Conservation (phyloP, 1,140 invertebrate species). For the Ruditapes philippinarum region DNA sequence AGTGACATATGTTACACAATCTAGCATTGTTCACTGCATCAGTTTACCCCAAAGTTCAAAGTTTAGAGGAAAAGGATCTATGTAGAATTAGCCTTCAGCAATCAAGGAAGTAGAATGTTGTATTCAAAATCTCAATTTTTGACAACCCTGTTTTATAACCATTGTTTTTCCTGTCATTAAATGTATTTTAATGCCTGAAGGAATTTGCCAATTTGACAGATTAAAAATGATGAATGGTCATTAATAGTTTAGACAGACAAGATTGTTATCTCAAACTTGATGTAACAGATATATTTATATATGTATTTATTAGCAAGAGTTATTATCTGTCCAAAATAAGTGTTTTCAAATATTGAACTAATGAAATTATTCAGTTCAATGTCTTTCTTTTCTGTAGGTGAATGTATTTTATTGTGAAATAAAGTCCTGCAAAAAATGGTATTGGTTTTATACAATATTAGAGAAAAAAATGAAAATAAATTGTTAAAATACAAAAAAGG, state of each 20-base stretch:
- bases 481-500: background rate
- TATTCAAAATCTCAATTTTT: background rate
- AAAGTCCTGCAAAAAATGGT: constrained; percentile 43
- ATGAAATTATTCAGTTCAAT: no score
- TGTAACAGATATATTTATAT: background rate
- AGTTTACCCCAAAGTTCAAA: no score
- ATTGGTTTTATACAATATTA: constrained; percentile 52
- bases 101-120: background rate
- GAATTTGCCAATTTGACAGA: background rate
- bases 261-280: background rate
- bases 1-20: no score
- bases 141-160: background rate
- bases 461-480: constrained; percentile 37
- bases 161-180: background rate
- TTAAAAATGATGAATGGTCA: background rate
- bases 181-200: background rate
- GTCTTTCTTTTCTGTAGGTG: background rate
- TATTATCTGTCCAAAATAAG: background rate
- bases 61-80: no score
- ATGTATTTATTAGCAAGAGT: background rate
- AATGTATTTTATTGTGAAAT: constrained; percentile 27
- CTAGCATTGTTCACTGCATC: no score
- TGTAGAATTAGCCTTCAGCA: background rate
- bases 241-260: background rate
- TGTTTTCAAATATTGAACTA: no score